Conservation (phyloP, 1,140 invertebrate genomes). For the Penaeus vannamei region DNA sequence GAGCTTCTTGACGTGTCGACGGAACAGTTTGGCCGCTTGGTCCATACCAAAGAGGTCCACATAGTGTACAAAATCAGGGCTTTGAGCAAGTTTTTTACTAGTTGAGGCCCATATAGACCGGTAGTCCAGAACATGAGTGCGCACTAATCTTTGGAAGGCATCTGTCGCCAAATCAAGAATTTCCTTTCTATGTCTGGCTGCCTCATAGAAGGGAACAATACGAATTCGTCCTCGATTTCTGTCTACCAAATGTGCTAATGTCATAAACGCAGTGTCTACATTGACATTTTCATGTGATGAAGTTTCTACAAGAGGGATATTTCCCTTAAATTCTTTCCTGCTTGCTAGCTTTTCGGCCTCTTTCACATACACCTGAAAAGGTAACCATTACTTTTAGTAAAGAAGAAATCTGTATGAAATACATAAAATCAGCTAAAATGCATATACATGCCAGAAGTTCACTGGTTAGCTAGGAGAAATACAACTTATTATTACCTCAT, state of each 20-base stretch:
- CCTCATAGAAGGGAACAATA: conserved; percentile 89
- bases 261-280: conserved; percentile 93
- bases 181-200: conserved; percentile 88
- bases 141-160: conserved; percentile 79
- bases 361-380: conserved; percentile 79
- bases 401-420: neutral
- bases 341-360: conserved; percentile 91
- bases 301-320: conserved; percentile 92
- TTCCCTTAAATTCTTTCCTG: conserved; percentile 81
- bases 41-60: conserved; percentile 92
- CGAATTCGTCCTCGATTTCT: conserved; percentile 79
- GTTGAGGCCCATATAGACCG: conserved; percentile 89
- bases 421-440: neutral
- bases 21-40: conserved; percentile 84
- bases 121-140: conserved; percentile 79
- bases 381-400: neutral
- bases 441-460: neutral
- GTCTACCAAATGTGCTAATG: conserved; percentile 93
- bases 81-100: conserved; percentile 87
- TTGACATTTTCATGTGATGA: conserved; percentile 98
- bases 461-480: neutral
- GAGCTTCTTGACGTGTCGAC: conserved; percentile 86
- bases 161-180: conserved; percentile 90
- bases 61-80: conserved; percentile 88
- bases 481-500: conserved; percentile 74